Conservation (phyloP, 1,140 invertebrate species). For the Panulirus ornatus region DNA sequence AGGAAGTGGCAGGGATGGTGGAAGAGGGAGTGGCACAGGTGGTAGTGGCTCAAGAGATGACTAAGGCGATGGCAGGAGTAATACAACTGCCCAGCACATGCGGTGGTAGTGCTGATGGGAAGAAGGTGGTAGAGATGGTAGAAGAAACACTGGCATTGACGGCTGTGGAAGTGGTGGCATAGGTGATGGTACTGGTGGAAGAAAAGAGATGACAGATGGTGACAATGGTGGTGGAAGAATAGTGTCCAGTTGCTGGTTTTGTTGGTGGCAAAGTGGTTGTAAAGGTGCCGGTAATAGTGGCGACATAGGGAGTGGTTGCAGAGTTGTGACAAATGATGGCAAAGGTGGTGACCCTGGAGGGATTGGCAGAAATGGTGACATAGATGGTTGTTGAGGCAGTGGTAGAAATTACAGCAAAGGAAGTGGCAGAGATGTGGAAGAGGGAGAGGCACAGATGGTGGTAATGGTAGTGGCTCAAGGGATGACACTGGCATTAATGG, state of each 20-base stretch:
- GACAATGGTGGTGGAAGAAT: not conserved
- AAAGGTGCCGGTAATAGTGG: not conserved
- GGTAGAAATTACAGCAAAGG: not conserved
- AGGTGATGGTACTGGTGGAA: not conserved
- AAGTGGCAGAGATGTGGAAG: not conserved
- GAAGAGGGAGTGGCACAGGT: not conserved
- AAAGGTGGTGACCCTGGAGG: not conserved
- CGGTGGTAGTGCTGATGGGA: no score
- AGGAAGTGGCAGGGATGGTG: not conserved
- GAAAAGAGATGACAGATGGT: not conserved
- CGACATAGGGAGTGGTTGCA: not conserved
- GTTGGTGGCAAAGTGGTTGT: no score
- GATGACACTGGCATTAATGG: no score
- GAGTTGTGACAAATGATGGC: not conserved
- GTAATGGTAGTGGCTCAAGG: constrained; percentile 1
- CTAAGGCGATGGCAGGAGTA: no score
- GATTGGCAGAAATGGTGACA: not conserved
- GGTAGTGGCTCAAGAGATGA: no score
- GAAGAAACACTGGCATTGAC: no score
- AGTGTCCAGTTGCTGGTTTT: not conserved
- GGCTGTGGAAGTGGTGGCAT: not conserved
- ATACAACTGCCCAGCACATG: no score
- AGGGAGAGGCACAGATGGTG: not conserved
- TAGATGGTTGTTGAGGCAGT: not conserved
- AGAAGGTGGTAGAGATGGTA: no score